Evolutionary conservation across 1,140 invertebrate species (phyloP), one percentile per base, ranked within the genome.

Genomic region (Drosophila pseudoananassae): DNA sequence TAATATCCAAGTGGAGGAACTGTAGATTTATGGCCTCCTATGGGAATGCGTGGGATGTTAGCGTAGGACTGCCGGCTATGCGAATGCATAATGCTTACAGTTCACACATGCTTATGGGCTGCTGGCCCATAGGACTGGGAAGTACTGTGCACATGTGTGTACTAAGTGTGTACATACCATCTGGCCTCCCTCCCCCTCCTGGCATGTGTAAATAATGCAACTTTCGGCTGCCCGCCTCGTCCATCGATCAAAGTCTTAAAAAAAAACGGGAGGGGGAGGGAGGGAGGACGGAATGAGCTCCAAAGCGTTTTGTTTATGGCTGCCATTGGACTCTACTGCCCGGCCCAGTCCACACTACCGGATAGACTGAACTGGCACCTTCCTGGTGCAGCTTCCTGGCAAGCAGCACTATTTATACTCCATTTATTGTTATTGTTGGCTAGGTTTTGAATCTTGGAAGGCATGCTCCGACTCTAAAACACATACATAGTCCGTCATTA

Each of bases 121-220:
- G 4, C 31, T 33, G 8, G 4, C 23, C 4, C 23, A n/a, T n/a
- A n/a, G 20, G 2, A 20, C 8, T 29, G 27, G 27, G 5, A 29
- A 1, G 6, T 29, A 29, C 27, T 29, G 36, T 7, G 9, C 36
- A 12, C 38, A 14, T n/a, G 12, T 40, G 12, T 14, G 9, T 17
- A 43, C 40, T 27, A 36, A 36, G 65, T 66, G 65, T 69, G 25
- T 68, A 20, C 20, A 56, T 55, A 49, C 47, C 65, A 56, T 69
- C 40, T 69, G 38, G 50, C 63, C 50, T 46, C 23, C 45, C 14
- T 17, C 1, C 6, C 8, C 20, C 40, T 12, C 40, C 12, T 69
- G 54, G 65, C 40, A 69, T 49, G 56, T 69, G 65, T 69, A 66
- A 66, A 66, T 66, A 69, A 69, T 69, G 65, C 63, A 69, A 69